These are phyloP conservation scores for Chionodraco myersi DNA, from an alignment of 2,113 vertebrate genomes.

Conservation along the genomic window DNA sequence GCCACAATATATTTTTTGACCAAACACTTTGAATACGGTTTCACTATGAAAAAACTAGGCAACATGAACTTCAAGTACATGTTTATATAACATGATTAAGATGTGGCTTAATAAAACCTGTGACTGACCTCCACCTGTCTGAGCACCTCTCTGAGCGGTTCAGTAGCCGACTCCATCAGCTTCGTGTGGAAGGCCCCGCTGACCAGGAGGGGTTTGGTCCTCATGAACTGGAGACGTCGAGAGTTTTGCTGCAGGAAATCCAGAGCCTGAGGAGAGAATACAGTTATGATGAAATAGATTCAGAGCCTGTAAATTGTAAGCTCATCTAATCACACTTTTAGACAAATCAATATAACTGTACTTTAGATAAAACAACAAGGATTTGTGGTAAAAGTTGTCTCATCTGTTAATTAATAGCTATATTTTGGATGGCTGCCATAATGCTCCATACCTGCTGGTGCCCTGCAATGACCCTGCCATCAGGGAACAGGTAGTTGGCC, in stretches of 20 bases:
- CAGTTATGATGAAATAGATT: constrained; percentile 89
- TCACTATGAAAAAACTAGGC: too few species aligned
- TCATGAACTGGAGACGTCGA: constrained; percentile 81
- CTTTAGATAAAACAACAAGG: neutral
- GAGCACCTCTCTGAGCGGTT: constrained; percentile 86
- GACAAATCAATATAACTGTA: neutral
- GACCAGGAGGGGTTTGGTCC: constrained; percentile 87
- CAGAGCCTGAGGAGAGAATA: constrained; percentile 85
- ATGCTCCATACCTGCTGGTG: constrained; percentile 86
- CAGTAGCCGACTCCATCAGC: constrained; percentile 88
- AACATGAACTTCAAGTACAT: too few species aligned
- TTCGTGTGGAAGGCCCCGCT: constrained; percentile 94
- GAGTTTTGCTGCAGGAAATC: constrained; percentile 91
- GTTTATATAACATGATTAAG: too few species aligned
- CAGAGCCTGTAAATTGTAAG: constrained; percentile 85
- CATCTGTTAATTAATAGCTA: neutral
- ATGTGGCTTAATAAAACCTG: neutral
- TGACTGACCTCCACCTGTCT: constrained; percentile 77
- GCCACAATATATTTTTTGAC: too few species aligned
- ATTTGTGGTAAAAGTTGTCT: neutral
- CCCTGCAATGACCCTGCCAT: constrained; percentile 94
- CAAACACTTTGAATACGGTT: too few species aligned
- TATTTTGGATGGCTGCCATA: neutral
- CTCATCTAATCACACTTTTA: neutral
- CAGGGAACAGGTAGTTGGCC: constrained; percentile 93